phyloP scores from a whole-genome alignment of 2,797 vertebrate species.

The Clarias pachynema region DNA sequence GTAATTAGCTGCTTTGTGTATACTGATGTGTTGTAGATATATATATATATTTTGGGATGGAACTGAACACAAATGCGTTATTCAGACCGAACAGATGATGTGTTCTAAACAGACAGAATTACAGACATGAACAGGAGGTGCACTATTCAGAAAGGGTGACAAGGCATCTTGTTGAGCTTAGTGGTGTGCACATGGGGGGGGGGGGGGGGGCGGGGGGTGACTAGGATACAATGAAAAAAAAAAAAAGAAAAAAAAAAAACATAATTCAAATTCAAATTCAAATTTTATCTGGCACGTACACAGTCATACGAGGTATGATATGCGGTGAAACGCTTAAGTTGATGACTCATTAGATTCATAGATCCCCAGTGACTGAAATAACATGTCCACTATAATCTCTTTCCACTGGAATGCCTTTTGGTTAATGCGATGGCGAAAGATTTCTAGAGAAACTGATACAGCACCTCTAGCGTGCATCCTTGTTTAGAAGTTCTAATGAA shows the following conservation, averaged over 20 bases:
- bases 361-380: neutral
- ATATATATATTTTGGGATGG: neutral
- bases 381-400: no score
- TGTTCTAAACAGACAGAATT: neutral
- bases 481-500: neutral
- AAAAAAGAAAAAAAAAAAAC: neutral
- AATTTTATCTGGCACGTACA: no score
- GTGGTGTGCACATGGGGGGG: neutral
- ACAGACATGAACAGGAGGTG: neutral
- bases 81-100: neutral
- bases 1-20: neutral
- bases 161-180: neutral
- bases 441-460: neutral
- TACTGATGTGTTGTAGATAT: neutral
- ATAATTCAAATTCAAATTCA: neutral
- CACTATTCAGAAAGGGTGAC: neutral
- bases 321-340: no score
- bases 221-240: neutral
- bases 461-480: neutral
- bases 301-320: no score
- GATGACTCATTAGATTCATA: no score
- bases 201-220: neutral
- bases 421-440: neutral
- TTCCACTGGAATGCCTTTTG: no score
- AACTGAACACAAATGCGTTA: neutral